Base-by-base conservation (phyloP, 2,113 vertebrate species). In the Ivindomyrus marchei region DNA sequence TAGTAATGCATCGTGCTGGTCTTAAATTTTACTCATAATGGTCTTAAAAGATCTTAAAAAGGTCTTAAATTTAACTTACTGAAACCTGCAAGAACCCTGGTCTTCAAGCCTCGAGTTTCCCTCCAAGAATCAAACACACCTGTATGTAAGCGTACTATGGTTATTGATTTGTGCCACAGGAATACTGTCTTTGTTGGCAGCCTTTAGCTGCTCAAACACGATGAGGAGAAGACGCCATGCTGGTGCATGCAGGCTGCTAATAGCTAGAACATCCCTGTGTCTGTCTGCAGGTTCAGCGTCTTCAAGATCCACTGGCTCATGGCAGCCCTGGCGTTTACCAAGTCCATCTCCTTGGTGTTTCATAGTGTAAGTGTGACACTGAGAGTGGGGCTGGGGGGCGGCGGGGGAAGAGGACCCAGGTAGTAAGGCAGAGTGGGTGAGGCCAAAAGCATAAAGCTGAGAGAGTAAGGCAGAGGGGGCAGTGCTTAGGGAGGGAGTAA, bases 221-320 rank as follows among this genome's bases (percentile, higher is more conserved):
- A 39, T 77, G 66, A 36, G 27, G 66, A 15, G 27, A 19, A 13
- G 70, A 36, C 15, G 2, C 31, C 70, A 77, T 77, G 10, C 31
- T 19, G 8, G 42, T 17, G 1, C 13, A 21, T 85, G 36, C 42
- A 10, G 19, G 21, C 42, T n/a, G 39, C 42, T 47, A 77, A 39
- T 17, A 11, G 74, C 36, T 39, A 8, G 1, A 19, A 42, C 17
- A 19, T 36, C 70, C 89, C 36, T 92, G n/a, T 88, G 24, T 88
- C 3, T 89, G 50, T 74, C 5, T 46, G 31, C 94, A 97, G 97
- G 93, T 96, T 95, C 96, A 98, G 94, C 0, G 96, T 97, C 83
- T 97, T 97, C 93, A 97, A 97, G 95, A 97, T 97, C 94, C 97
- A 98, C 94, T 98, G 96, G 96, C 94, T 98, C 87, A 97, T 97